Evolutionary conservation across 2,797 vertebrate species (phyloP), one percentile per base, ranked within the genome.

Genomic region (Sebastes paucispinis): DNA sequence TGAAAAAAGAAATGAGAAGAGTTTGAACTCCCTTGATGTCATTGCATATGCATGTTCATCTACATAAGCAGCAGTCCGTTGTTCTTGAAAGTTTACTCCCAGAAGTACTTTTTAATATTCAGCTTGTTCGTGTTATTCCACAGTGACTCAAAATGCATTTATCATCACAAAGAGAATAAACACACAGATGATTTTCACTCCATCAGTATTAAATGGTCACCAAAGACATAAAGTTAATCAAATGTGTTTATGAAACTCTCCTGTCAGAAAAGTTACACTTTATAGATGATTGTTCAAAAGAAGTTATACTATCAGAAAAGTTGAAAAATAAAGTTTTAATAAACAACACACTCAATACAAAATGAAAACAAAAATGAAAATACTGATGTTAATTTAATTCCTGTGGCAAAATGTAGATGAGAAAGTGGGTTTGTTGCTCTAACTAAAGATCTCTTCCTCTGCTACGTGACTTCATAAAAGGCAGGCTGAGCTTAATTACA

Each of bases 11-110:
- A 29, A 68, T 3, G 24, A 67, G 12, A 20, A 25, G 27, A 31
- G 57, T 47, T 59, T 50, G 39, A 50, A 62, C 36, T 68, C 43
- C 63, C 59, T 68, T 34, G 62, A 77, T 73, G 14, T 77, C 9
- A 57, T 29, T 54, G 47, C 77, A 86, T 77, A 50, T 73, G 69
- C 72, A 65, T 73, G 63, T 74, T 67, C 29, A 18, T 75, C 25
- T 20, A 34, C 58, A 43, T 31, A 6, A 67, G 47, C 25, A 77
- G 36, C 22, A 12, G 50, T 13, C 36, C 36, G 12, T 36, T 36
- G 36, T 36, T 36, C 36, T 70, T 68, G 69, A 80, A 71, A 67
- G 54, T 83, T 78, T 31, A 50, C 59, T 59, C 4, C 27, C 66
- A 27, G 29, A 32, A 58, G 3, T 3, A 1, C 3, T 20, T 6